Percentiles rank a stretch among this genome's conserved stretches.
phyloP scores from a whole-genome alignment of 2,888 invertebrate genomes.

The Himalopsyche anomala region DNA sequence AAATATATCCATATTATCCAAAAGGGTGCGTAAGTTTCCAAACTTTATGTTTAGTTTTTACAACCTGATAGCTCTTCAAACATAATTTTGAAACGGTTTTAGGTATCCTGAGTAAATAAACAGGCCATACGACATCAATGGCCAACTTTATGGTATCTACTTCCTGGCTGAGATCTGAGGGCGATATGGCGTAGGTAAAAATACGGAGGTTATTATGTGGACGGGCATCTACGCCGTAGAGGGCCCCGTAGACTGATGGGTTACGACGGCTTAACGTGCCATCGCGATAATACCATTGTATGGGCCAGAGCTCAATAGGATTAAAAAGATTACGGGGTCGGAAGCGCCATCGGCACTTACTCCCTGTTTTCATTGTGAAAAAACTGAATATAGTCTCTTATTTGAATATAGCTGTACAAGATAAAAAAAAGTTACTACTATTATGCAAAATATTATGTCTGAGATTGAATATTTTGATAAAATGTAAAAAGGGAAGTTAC shows the following conservation, averaged over 20 bases:
- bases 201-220: slow-evolving; percentile 61
- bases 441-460: not conserved
- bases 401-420: slow-evolving; percentile 14
- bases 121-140: slow-evolving; percentile 29
- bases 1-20: too few species aligned
- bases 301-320: slow-evolving; percentile 56
- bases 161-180: slow-evolving; percentile 58
- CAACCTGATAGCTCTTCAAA: slow-evolving; percentile 48
- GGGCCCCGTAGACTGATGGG: slow-evolving; percentile 59
- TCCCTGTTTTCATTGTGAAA: slow-evolving; percentile 27
- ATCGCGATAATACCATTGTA: slow-evolving; percentile 61
- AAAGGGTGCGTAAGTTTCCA: too few species aligned
- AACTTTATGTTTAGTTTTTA: not conserved
- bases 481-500: not conserved
- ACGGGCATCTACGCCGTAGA: slow-evolving; percentile 55
- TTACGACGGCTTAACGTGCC: slow-evolving; percentile 62
- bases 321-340: slow-evolving; percentile 48
- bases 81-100: slow-evolving; percentile 64
- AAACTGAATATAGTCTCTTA: not conserved
- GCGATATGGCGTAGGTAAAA: slow-evolving; percentile 63
- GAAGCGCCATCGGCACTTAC: slow-evolving; percentile 44
- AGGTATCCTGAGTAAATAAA: slow-evolving; percentile 60
- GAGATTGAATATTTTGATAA: not conserved
- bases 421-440: not conserved
- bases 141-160: slow-evolving; percentile 8